Conservation (phyloP, 2,888 invertebrate genomes). For the Baronia brevicornis region DNA sequence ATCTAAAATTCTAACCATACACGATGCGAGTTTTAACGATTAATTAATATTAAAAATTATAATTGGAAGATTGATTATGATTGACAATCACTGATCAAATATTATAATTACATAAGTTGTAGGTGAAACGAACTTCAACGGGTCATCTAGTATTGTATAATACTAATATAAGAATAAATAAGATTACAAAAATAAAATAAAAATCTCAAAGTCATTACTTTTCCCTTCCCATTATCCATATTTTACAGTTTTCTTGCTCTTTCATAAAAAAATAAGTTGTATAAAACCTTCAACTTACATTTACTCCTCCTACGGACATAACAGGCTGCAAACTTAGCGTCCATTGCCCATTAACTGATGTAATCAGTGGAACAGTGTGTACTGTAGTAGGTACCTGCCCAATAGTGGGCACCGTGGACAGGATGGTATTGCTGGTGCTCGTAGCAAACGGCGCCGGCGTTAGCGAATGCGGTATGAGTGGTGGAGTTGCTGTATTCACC, state of each 20-base stretch:
- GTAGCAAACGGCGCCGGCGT: slow-evolving; percentile 24
- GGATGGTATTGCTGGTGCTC: slow-evolving; percentile 13
- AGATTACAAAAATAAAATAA: too few species aligned
- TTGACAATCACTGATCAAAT: too few species aligned
- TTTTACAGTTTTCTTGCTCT: slow-evolving; percentile 2
- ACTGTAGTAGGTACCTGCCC: slow-evolving; percentile 43
- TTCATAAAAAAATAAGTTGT: slow-evolving; percentile 3
- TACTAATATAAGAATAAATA: too few species aligned
- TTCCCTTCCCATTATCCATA: too few species aligned
- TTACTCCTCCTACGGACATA: slow-evolving; percentile 59
- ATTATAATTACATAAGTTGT: too few species aligned
- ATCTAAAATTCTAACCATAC: too few species aligned
- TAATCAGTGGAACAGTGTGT: slow-evolving; percentile 59
- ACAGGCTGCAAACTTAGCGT: slow-evolving; percentile 64
- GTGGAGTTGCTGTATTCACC: slow-evolving; percentile 40
- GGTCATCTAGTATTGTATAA: too few species aligned
- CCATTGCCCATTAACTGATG: slow-evolving; percentile 67
- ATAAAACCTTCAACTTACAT: slow-evolving; percentile 36
- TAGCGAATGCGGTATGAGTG: slow-evolving; percentile 28
- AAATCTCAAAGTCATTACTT: too few species aligned
- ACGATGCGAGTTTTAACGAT: too few species aligned
- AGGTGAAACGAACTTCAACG: too few species aligned
- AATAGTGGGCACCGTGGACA: slow-evolving; percentile 24
- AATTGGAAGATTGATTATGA: too few species aligned
- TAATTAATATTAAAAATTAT: too few species aligned